Base-by-base conservation (phyloP, 2,797 vertebrate genomes). In the Pipistrellus pygmaeus region DNA sequence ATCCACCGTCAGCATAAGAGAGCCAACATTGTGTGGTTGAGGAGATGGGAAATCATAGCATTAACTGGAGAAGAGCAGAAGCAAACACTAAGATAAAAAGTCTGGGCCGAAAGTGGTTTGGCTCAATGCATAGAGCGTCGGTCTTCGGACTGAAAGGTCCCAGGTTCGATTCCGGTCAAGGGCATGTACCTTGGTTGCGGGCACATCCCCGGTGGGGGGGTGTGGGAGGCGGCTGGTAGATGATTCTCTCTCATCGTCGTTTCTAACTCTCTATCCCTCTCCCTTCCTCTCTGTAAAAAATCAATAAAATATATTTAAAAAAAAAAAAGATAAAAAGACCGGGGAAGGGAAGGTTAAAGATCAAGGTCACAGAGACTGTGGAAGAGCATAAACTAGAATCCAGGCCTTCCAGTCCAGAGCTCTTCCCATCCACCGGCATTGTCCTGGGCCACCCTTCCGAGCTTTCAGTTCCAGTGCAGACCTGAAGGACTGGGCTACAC, bases 41-140 rank as follows among this genome's bases (percentile, higher is more conserved):
- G 80, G 53, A 90, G 44, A 76, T 30, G 32, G 84, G 51, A 80
- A 95, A 85, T 20, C 35, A 57, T 15, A 82, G 72, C 11, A 75
- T 38, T n/a, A 87, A 69, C 35, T 77, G 20, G 10, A 69, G 66
- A 85, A 92, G 82, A 92, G 27, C 14, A 92, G 73, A 86, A 78
- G 68, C 51, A 86, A 78, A 62, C 32, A 78, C 17, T 80, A 73
- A 83, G 55, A 27, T 6, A 55, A 60, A 25, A 46, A 53, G 41
- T 48, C 20, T 32, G 6, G 62, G 83, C 38, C 1, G 38, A 41
- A 41, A 41, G 6, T 7, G 38, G 38, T 41, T 7, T 41, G 38
- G 38, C 38, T 41, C 38, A 41, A 6, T 41, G 38, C 6, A 41
- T 41, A 41, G 38, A 41, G 38, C 38, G 38, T 41, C 38, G 6